Evolutionary conservation across 2,797 vertebrate species (phyloP), one percentile per base, ranked within the genome.

Genomic region (Pachyuromys duprasi): DNA sequence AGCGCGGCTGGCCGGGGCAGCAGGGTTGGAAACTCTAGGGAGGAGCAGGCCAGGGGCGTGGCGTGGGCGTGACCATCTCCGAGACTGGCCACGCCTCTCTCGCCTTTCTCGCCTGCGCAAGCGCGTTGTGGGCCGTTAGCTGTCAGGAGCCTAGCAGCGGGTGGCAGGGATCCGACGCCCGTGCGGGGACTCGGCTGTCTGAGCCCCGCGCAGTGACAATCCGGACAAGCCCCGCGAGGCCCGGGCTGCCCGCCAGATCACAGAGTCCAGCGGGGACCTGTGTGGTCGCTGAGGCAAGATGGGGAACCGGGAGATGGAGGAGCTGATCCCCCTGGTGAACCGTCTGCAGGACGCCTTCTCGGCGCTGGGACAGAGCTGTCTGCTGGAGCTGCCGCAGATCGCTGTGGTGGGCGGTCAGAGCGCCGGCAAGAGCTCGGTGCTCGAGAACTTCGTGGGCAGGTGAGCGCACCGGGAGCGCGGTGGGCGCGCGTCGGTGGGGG

Each of bases 361-460:
- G 96, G 99, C 99, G 96, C 99, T 99, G 96, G 99, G 99, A 15
- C 99, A 99, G 98, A 99, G 98, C 98, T 99, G 99, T 98, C 98
- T 99, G 97, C 98, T 99, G 88, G 99, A 99, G 98, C 98, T 99
- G 98, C 99, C 99, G 87, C 99, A 99, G 98, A 99, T 99, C 94
- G 99, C 99, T 0, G 99, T 99, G 98, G 99, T 99, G 96, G 99
- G 99, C 74, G 99, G 99, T 28, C 99, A 99, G 99, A 99, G 99
- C 97, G 99, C 99, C 24, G 99, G 99, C 28, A 99, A 99, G 98
- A 99, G 99, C 99, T 99, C 99, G 11, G 99, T 99, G 98, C 98
- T 99, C 96, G 99, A 99, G 99, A 99, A 99, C 99, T 99, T 99
- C 98, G 99, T 99, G n/a, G 99, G 99, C 98, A 99, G 99, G 99